phyloP scores from a whole-genome alignment of 2,888 invertebrate genomes.

The Thereva nobilitata region DNA sequence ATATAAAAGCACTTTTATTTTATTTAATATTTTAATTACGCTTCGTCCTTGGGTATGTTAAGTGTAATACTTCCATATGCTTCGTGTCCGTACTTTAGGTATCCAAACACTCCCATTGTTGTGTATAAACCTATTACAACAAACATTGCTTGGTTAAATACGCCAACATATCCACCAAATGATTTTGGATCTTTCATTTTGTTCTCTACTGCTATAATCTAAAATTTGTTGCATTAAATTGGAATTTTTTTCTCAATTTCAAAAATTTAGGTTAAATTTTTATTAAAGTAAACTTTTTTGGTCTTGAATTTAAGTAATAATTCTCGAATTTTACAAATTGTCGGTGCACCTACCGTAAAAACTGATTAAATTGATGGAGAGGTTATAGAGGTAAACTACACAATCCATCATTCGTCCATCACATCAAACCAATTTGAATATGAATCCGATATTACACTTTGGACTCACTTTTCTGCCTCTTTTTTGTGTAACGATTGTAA shows the following conservation, averaged over 20 bases:
- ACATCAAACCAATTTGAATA: too few species aligned
- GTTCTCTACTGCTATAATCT: constrained; percentile 90
- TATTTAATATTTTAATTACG: constrained; percentile 57
- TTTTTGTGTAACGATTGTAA: too few species aligned
- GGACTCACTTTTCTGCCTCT: too few species aligned
- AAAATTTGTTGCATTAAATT: background rate
- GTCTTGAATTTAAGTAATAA: too few species aligned
- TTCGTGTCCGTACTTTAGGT: constrained; percentile 73
- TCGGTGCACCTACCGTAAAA: too few species aligned
- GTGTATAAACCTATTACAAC: constrained; percentile 78
- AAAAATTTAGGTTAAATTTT: too few species aligned
- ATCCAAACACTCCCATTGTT: constrained; percentile 81
- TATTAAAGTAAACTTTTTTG: too few species aligned
- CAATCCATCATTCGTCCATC: too few species aligned
- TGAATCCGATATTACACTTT: too few species aligned
- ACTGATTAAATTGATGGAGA: too few species aligned
- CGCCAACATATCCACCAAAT: constrained; percentile 77
- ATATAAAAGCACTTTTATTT: background rate
- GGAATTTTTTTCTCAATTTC: background rate
- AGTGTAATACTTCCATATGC: constrained; percentile 79
- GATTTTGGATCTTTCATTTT: constrained; percentile 83
- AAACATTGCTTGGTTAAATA: constrained; percentile 80
- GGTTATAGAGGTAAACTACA: too few species aligned
- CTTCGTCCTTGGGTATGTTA: constrained; percentile 68
- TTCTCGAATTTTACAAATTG: too few species aligned